These are phyloP conservation scores for Typhlomys cinereus DNA, from an alignment of 2,113 vertebrate genomes.

Conservation along the genomic window DNA sequence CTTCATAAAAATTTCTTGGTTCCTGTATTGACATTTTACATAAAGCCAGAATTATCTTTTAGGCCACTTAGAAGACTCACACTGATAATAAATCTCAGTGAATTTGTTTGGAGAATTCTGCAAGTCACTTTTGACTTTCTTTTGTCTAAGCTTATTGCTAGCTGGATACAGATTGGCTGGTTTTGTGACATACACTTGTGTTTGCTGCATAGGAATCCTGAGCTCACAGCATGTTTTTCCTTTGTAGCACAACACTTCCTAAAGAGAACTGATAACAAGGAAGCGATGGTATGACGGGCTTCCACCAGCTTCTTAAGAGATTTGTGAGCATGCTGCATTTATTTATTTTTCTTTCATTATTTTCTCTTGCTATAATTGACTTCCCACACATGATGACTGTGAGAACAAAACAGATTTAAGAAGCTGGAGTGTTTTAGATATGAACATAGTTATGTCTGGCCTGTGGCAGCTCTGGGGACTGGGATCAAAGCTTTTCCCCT, in stretches of 20 bases:
- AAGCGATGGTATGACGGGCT: background rate
- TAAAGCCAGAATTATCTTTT: background rate
- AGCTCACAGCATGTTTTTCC: background rate
- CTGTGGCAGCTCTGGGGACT: background rate
- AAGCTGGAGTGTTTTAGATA: background rate
- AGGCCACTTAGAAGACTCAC: background rate
- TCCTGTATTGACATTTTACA: background rate
- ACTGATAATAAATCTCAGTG: background rate
- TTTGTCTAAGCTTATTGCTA: background rate
- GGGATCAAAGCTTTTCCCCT: background rate
- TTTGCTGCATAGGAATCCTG: background rate
- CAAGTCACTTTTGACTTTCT: background rate
- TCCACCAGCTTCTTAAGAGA: background rate
- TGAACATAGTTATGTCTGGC: background rate
- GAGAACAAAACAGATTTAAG: background rate
- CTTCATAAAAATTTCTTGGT: background rate
- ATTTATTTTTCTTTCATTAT: background rate
- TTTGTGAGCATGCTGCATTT: background rate
- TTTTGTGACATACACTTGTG: background rate
- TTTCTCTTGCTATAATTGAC: background rate
- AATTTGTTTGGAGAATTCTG: slow-evolving; percentile 14
- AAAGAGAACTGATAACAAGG: background rate
- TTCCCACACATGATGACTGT: background rate
- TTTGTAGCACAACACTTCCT: slow-evolving; percentile 9
- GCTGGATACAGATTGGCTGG: background rate